Base-by-base conservation (phyloP, 2,797 vertebrate species). In the Pangasius larnaudii region DNA sequence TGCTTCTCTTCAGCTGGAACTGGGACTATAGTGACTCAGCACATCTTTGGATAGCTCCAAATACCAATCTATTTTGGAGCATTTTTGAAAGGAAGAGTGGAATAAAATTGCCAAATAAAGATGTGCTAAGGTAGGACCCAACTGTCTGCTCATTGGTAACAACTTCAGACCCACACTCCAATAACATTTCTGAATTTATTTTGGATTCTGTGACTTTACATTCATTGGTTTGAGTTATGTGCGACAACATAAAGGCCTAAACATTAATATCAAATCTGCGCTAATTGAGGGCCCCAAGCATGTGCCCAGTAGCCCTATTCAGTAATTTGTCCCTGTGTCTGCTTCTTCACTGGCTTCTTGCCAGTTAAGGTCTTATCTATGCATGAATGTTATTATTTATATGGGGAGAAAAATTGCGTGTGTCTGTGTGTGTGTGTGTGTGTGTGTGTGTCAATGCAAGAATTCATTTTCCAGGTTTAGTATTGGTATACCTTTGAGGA, bases 381-480 rank as follows among this genome's bases (percentile, higher is more conserved):
- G 19, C 36, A 33, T 27, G 19, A 39, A 30, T 36, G 53, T 36
- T 59, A 39, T 7, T 59, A 56, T 59, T 80, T 27, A 24, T 59
- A 80, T 24, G 14, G 53, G 27, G 14, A 51, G 42, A 51, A 77
- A n/a, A 75, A 27, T 10, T 6, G 0, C 24, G n/a, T 30, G 42
- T 19, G n/a, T 30, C 27, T 19, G 36, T 39, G 36, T 5, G 11
- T 14, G 8, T 5, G 3, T 2, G n/a, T 6, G 0, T 33, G n/a
- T 30, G 42, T 19, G n/a, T 22, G 24, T 24, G 46, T 63, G 80
- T 83, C 24, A 63, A 27, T 2, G 1, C 24, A 33, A 67, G n/a
- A 30, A 1, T 39, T 71, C 13, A 72, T 58, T 39, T 85, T 58
- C 65, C 63, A 86, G 58, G 16, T 88, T 89, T 91, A 75, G 89